Conservation (phyloP, 2,113 vertebrate species). For the Neotoma lepida region DNA sequence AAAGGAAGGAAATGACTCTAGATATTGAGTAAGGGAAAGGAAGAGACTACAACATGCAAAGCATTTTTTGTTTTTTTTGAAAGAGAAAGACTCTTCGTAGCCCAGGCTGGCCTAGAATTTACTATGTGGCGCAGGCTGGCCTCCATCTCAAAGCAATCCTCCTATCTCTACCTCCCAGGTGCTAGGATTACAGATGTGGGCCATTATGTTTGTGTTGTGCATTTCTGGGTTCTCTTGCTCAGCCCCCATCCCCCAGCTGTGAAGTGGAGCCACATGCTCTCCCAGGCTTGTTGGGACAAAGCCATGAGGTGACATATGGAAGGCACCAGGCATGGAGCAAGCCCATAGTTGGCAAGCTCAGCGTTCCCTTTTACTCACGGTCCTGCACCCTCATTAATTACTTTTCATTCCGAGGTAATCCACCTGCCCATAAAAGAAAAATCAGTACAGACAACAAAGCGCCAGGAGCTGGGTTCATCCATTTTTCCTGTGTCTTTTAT, state of each 20-base stretch:
- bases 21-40: neutral
- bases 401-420: neutral
- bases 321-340: neutral
- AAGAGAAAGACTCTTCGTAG: neutral
- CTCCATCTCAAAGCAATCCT: neutral
- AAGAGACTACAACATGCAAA: neutral
- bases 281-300: conserved; percentile 11
- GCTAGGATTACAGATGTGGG: neutral
- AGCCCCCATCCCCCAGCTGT: neutral
- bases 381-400: neutral
- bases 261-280: neutral
- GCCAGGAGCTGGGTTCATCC: neutral
- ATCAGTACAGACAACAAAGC: neutral
- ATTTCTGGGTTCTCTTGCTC: neutral
- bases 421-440: neutral
- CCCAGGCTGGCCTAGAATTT: neutral
- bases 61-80: neutral
- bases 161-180: neutral
- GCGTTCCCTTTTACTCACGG: neutral
- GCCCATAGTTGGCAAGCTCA: neutral
- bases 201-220: no score
- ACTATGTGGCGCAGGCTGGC: neutral
- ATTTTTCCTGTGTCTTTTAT: neutral
- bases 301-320: neutral
- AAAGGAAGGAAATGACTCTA: neutral